Evolutionary conservation across 2,113 vertebrate genomes (phyloP), one percentile per base, ranked within the genome.

Genomic region (Prunella fulvescens): DNA sequence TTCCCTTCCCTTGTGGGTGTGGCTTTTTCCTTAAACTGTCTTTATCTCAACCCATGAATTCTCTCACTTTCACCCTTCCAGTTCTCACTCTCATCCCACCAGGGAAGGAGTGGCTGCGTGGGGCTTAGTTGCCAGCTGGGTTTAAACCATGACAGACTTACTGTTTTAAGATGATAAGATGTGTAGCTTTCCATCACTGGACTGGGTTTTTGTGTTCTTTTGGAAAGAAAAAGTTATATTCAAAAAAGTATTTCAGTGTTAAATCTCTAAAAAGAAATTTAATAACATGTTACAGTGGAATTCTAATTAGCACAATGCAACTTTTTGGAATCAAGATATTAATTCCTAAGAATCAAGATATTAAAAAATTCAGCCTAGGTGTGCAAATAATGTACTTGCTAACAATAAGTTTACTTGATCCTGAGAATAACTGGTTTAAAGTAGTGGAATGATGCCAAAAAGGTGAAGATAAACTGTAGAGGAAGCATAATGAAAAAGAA

Each of bases 401-500:
- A 82, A 48, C 37, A 67, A 4, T 19, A 67, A 64, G n/a, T 76
- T 81, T 40, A 18, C 12, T 65, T 80, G 83, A 31, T 72, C 29
- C 23, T 28, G 35, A 90, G 39, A 93, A 54, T 64, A 62, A 70
- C 56, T 76, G 10, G 9, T 54, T 94, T 93, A 51, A 82, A 80
- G 53, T 15, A 66, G 22, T 81, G 17, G 19, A 58, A 86, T 48
- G 17, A 66, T 64, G 35, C 42, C 2, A 7, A 62, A 93, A 86
- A 80, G 4, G 6, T 77, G 33, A 94, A 80, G 24, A 66, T 35
- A 61, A 31, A 76, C 24, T 47, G 20, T 18, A 73, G 14, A 78
- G 24, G 33, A 80, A 78, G 6, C 5, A 40, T 78, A 85, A 94
- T 60, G 51, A 77, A 94, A 88, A 91, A 51, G 3, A 86, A 93